These are phyloP conservation scores for Endomychus coccineus DNA, from an alignment of 2,888 invertebrate species.

Conservation along the genomic window DNA sequence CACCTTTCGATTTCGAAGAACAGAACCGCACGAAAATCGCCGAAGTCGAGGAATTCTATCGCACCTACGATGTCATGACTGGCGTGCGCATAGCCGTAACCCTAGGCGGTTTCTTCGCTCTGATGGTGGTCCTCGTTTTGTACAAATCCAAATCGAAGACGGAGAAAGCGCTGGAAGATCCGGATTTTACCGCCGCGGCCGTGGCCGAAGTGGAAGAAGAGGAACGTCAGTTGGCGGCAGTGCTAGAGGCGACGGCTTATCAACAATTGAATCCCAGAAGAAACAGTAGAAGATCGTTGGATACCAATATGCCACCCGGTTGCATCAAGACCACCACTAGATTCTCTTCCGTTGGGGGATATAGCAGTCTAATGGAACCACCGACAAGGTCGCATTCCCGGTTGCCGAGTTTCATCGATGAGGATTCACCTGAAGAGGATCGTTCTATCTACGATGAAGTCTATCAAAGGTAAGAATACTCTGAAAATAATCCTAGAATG, in stretches of 20 bases:
- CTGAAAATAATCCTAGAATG: no score
- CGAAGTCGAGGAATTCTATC: slow-evolving; percentile 62
- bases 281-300: slow-evolving; percentile 47
- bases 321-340: slow-evolving; percentile 45
- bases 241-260: slow-evolving; percentile 61
- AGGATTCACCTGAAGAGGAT: slow-evolving; percentile 43
- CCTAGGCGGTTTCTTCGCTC: slow-evolving; percentile 81
- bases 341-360: slow-evolving; percentile 61
- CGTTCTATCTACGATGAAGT: slow-evolving; percentile 37
- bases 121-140: slow-evolving; percentile 85
- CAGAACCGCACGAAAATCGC: slow-evolving; percentile 25
- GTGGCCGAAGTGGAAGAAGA: slow-evolving; percentile 72
- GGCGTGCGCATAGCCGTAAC: slow-evolving; percentile 88
- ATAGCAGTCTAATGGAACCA: slow-evolving; percentile 60
- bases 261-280: slow-evolving; percentile 45
- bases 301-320: slow-evolving; percentile 53
- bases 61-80: slow-evolving; percentile 90
- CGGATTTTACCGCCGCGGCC: slow-evolving; percentile 65
- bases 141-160: slow-evolving; percentile 83
- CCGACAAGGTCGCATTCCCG: slow-evolving; percentile 53
- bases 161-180: slow-evolving; percentile 67
- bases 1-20: slow-evolving; percentile 25
- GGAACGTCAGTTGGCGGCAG: slow-evolving; percentile 61
- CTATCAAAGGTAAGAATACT: slow-evolving; percentile 26
- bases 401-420: slow-evolving; percentile 53